Evolutionary conservation across 1,140 invertebrate species (phyloP).

Genomic region (silkworm (Bombyx mori)): ASM3026992v2 NC_085118.1:3245001-3245500

Average conservation of each 20-base stretch:
- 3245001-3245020: slow-evolving; percentile 95
- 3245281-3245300: too few species aligned
- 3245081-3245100: slow-evolving; percentile 87
- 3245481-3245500: too few species aligned
- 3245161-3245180: slow-evolving; percentile 77
- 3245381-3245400: too few species aligned
- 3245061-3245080: slow-evolving; percentile 88
- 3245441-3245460: too few species aligned
- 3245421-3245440: too few species aligned
- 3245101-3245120: slow-evolving; percentile 78
- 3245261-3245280: too few species aligned
- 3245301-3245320: too few species aligned
- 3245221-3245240: not conserved
- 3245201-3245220: slow-evolving; percentile 21
- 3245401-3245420: too few species aligned
- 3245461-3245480: too few species aligned
- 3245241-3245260: not conserved
- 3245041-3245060: slow-evolving; percentile 89
- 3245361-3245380: too few species aligned
- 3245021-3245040: slow-evolving; percentile 86
- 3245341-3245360: too few species aligned
- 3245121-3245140: slow-evolving; percentile 82
- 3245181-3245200: slow-evolving; percentile 37
- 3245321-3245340: too few species aligned
- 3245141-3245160: slow-evolving; percentile 80